Percentiles rank a stretch among this genome's conserved stretches.
These are phyloP conservation scores for Tyrannus savana DNA, from an alignment of 2,113 vertebrate species.

Conservation along the genomic window DNA sequence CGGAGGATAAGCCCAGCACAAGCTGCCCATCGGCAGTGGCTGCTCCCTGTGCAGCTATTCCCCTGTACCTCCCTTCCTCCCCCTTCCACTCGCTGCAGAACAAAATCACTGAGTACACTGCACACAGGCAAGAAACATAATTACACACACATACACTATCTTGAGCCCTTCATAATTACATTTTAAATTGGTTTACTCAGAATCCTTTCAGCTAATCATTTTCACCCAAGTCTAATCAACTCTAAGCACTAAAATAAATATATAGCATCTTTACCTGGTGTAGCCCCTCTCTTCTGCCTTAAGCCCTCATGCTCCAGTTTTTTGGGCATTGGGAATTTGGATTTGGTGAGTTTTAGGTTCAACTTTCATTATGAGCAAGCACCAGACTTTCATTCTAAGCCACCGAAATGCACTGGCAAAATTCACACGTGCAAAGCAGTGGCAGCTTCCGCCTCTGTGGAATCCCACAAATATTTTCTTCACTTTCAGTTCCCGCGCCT, in stretches of 20 bases:
- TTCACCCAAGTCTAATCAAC: constrained; percentile 28
- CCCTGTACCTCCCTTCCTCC: background rate
- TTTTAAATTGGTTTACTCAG: constrained; percentile 44
- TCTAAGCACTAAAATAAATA: constrained; percentile 10
- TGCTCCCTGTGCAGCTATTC: background rate
- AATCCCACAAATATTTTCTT: constrained; percentile 40
- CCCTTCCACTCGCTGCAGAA: background rate
- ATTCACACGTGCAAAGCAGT: constrained; percentile 39
- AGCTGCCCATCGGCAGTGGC: background rate
- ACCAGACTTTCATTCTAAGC: constrained; percentile 21
- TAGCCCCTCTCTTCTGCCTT: background rate
- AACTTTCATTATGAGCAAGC: constrained; percentile 12
- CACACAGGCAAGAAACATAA: constrained; percentile 45
- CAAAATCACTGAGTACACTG: constrained; percentile 1
- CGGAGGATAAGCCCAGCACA: background rate
- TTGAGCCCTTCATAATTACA: constrained; percentile 42
- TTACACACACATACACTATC: constrained; percentile 29
- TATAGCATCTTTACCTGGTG: constrained; percentile 7
- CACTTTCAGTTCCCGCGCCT: background rate
- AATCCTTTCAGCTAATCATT: constrained; percentile 38
- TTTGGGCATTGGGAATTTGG: background rate
- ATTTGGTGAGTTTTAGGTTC: background rate
- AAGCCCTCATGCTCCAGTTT: background rate
- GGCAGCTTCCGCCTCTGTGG: background rate
- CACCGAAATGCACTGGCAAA: background rate